These are phyloP conservation scores for Centrocercus urophasianus DNA, from an alignment of 2,113 vertebrate genomes.

Conservation along the genomic window DNA sequence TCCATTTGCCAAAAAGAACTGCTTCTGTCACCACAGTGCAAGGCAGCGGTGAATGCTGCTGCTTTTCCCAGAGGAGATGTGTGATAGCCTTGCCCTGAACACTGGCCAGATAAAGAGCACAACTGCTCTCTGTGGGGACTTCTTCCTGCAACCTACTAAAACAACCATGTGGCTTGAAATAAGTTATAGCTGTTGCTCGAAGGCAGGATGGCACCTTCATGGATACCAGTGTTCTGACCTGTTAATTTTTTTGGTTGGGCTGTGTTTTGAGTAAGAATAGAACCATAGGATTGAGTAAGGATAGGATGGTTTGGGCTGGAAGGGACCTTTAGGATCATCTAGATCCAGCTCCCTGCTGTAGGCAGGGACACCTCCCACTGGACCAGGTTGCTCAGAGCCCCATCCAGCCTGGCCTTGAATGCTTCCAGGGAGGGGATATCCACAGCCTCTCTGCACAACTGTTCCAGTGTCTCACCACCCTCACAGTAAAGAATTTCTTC, in stretches of 20 bases:
- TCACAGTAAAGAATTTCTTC: too few relatives aligned
- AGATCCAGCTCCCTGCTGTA: too few relatives aligned
- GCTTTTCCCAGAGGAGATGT: background rate
- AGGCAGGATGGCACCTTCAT: background rate
- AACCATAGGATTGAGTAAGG: background rate
- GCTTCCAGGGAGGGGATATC: too few relatives aligned
- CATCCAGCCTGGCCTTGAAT: too few relatives aligned
- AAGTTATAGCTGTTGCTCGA: background rate
- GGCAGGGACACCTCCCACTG: too few relatives aligned
- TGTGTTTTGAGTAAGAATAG: background rate
- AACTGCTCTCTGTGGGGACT: background rate
- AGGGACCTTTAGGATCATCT: too few relatives aligned
- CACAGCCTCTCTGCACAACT: too few relatives aligned
- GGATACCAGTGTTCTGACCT: background rate
- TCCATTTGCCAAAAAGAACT: background rate
- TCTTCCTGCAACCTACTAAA: background rate
- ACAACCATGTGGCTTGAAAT: background rate
- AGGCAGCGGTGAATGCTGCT: background rate
- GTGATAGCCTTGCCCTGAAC: fast-evolving
- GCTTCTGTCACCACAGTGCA: fast-evolving
- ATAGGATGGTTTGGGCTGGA: background rate
- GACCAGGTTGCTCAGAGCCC: too few relatives aligned
- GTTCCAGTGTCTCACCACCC: too few relatives aligned
- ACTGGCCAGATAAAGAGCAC: background rate
- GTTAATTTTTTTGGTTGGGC: background rate